Percentiles rank a stretch among this genome's conserved stretches.
phyloP scores from a whole-genome alignment of 2,113 vertebrate species.

The Podocnemis expansa region DNA sequence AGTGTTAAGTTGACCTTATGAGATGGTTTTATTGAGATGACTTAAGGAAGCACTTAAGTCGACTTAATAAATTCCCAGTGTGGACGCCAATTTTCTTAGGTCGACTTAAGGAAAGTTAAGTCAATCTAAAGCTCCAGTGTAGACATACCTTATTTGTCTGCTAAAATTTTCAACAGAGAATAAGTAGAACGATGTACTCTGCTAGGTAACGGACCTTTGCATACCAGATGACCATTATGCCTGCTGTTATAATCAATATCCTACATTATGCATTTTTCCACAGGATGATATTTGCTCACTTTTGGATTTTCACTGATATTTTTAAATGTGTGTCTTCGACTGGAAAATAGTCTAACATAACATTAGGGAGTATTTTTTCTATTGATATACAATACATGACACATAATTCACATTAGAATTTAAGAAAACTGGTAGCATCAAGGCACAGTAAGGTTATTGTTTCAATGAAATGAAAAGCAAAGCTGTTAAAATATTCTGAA shows the following conservation, averaged over 20 bases:
- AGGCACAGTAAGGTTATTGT: neutral
- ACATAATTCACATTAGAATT: neutral
- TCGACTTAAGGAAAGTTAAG: too few relatives aligned
- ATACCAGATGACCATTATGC: neutral
- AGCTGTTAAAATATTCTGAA: neutral
- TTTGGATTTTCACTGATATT: neutral
- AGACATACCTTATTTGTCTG: too few relatives aligned
- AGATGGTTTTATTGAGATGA: too few relatives aligned
- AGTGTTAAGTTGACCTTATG: too few relatives aligned
- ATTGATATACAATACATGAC: neutral
- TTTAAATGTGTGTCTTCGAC: neutral
- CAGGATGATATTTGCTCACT: neutral
- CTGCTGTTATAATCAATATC: neutral
- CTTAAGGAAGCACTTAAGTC: too few relatives aligned
- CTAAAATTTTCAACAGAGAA: neutral
- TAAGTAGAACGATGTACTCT: neutral
- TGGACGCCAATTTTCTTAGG: too few relatives aligned
- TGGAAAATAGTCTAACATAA: neutral
- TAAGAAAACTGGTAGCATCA: neutral
- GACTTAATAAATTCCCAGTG: too few relatives aligned
- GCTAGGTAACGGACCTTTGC: neutral
- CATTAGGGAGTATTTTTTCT: neutral
- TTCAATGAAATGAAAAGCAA: neutral
- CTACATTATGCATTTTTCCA: neutral
- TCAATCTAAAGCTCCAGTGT: too few relatives aligned